Base-by-base conservation (phyloP, 64 coral and sea anemone species). In the Platygyra sinensis region DNA sequence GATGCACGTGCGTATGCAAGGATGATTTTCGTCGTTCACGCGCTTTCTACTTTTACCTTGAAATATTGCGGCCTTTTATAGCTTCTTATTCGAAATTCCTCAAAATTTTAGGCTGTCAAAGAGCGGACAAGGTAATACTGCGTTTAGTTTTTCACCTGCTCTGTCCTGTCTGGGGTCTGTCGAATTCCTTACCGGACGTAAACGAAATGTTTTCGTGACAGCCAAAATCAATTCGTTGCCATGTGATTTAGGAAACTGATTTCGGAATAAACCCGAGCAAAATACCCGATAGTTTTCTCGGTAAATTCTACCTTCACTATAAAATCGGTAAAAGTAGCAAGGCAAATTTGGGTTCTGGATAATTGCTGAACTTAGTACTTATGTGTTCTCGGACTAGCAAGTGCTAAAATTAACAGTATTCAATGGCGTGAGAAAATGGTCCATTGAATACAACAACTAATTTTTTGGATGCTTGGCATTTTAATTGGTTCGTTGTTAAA, bases 291-390 rank as follows among this genome's bases (percentile, higher is more conserved):
- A 0, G 11, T 38, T 85, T 85, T 85, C 81, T 46, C 25, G 39
- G 63, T 42, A 22, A 69, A 24, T 85, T 85, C 81, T 71, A n/a
- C 33, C 81, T 28, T 15, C 81, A 72, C 71, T 85, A 52, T 18
- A 19, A 14, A 14, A 24, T 85, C 13, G 12, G 54, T 46, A 38
- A 63, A 22, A 67, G 29, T 27, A 17, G 15, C 62, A 20, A 22
- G 62, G 18, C 62, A 65, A 65, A 65, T 18, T 65, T 8, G 62
- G 22, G 29, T 69, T 69, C 29, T 69, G 65, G 22, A 69, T 10
- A 69, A 69, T n/a, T 29, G 65, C n/a, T 27, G n/a, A 57, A 57
- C 54, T 57, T 12, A 57, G 54, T 14, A 57, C 11, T 57, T 14
- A 57, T 14, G 15, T 57, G 54, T 57, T 57, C 54, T 14, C 10